These are phyloP conservation scores for Gymnodraco acuticeps DNA, from an alignment of 2,797 vertebrate genomes.

Conservation along the genomic window DNA sequence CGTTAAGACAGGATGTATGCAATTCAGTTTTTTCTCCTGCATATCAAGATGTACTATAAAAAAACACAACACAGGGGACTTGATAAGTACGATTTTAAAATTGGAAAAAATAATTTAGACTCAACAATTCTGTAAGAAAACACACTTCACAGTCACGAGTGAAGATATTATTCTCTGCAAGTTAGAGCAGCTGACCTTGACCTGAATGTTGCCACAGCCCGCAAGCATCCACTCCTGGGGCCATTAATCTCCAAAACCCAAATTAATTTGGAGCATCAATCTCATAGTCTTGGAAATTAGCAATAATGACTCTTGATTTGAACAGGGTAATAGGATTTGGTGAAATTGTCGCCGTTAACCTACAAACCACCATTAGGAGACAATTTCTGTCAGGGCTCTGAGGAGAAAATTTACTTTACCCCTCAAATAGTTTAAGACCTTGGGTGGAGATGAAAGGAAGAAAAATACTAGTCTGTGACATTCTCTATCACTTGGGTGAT, in stretches of 20 bases:
- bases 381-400: constrained; percentile 45
- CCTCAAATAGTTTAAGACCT: constrained; percentile 56
- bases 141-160: constrained; percentile 35
- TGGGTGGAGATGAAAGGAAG: constrained; percentile 6
- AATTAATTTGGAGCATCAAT: constrained; percentile 83
- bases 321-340: constrained; percentile 77
- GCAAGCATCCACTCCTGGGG: constrained; percentile 77
- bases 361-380: constrained; percentile 81
- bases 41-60: neutral
- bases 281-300: constrained; percentile 71
- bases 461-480: constrained; percentile 2
- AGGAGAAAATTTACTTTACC: constrained; percentile 39
- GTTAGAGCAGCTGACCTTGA: constrained; percentile 81
- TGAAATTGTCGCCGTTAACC: constrained; percentile 75
- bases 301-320: constrained; percentile 76
- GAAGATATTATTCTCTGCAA: constrained; percentile 47
- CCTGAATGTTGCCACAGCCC: constrained; percentile 82
- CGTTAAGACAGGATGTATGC: neutral
- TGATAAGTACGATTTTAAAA: neutral
- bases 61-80: neutral
- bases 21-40: neutral
- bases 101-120: neutral
- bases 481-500: neutral
- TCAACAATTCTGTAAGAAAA: constrained; percentile 4
- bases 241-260: constrained; percentile 80